phyloP scores from a whole-genome alignment of 2,113 vertebrate genomes.

The Paracanthobrama guichenoti region DNA sequence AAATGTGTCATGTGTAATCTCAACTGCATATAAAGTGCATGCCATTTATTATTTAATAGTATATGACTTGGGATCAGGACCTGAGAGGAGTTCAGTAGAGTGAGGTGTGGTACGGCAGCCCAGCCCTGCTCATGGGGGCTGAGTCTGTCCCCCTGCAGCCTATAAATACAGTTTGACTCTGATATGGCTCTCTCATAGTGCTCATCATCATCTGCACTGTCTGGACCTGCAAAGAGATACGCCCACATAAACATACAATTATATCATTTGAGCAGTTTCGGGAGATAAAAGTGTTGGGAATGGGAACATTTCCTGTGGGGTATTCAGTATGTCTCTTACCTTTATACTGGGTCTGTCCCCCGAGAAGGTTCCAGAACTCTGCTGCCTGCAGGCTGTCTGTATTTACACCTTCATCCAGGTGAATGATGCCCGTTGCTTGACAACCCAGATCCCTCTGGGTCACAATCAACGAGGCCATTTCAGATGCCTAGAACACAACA shows the following conservation, averaged over 20 bases:
- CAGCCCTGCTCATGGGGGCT: constrained; percentile 76
- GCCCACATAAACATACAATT: constrained; percentile 9
- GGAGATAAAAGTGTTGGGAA: background rate
- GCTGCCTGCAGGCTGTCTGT: constrained; percentile 60
- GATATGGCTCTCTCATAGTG: constrained; percentile 72
- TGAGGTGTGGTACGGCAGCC: constrained; percentile 70
- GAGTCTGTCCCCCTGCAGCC: constrained; percentile 74
- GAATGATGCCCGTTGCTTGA: constrained; percentile 64
- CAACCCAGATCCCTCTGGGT: constrained; percentile 73
- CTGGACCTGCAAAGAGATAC: constrained; percentile 60
- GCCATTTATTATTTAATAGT: background rate
- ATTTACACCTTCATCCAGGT: constrained; percentile 75
- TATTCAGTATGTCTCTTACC: constrained; percentile 58
- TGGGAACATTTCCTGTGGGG: background rate
- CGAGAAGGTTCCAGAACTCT: constrained; percentile 78
- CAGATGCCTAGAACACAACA: constrained; percentile 64
- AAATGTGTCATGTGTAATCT: background rate
- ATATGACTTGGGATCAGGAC: constrained; percentile 52
- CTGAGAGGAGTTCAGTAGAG: constrained; percentile 71
- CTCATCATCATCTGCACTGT: constrained; percentile 75
- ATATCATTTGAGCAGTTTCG: background rate
- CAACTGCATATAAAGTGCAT: background rate
- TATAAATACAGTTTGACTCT: constrained; percentile 81
- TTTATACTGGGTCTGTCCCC: constrained; percentile 70
- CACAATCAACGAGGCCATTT: constrained; percentile 70